Evolutionary conservation across 2,888 invertebrate genomes (phyloP), one percentile per base, ranked within the genome.

Genomic region (Sympetrum striolatum): DNA sequence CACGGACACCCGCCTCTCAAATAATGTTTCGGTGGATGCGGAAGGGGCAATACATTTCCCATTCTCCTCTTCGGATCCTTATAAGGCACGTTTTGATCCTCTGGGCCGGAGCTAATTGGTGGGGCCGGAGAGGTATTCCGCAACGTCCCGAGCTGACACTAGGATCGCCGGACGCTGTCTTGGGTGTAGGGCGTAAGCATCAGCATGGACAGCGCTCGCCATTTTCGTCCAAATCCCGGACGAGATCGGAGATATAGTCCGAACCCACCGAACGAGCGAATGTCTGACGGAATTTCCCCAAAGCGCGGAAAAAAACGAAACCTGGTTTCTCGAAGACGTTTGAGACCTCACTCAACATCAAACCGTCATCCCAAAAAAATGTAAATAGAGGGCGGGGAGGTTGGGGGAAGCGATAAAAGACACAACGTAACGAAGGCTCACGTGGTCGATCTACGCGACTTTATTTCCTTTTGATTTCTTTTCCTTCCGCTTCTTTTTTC

Each of bases 71-170:
- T 37, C 37, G 86, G 15, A 86, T 18, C 86, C 86, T 58, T 86
- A 86, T 86, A 86, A 86, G 86, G 86, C 60, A 60, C 35, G 60
- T 37, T 86, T 60, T 86, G 86, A 60, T 60, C n/a, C 86, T 37
- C 37, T 35, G 58, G 60, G 22, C 86, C 86, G 18, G 35, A 60
- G 86, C 86, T 86, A 86, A 86, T 86, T 86, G 86, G 86, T 86
- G 58, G 86, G 37, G 37, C 35, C 18, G 86, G 60, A 37, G 37
- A 86, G 86, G 60, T 58, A 86, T 86, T 86, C 86, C 60, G 60
- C 39, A 64, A 37, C 86, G 73, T 73, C 86, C 60, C 31, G 86
- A 35, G 37, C 22, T 86, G 86, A 86, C 86, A 86, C 86, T 86
- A 35, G 22, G 35, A 22, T 37, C 60, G 37, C 58, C 53, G 37